Base-by-base conservation (phyloP, 2,888 invertebrate species). In the Poecilobothrus nobilitatus region DNA sequence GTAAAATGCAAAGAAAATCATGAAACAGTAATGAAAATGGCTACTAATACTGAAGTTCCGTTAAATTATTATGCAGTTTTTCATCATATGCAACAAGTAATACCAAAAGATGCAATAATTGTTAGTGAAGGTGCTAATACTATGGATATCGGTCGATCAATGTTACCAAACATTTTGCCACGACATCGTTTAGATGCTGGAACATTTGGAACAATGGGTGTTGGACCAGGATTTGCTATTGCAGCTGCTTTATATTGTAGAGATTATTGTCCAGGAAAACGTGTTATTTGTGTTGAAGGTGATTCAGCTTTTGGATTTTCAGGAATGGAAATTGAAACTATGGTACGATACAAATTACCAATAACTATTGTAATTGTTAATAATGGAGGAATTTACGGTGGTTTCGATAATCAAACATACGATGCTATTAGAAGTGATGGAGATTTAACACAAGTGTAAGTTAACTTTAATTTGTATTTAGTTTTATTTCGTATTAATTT, bases 281-380 rank as follows among this genome's bases (percentile, higher is more conserved):
- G 89, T 72, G 95, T 98, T 0, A 84, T 97, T 68, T 97, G 97
- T 78, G 91, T 97, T 0, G 95, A 97, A 83, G 97, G 97, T 0
- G 98, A 98, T 80, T 95, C 95, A 63, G 98, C 97, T 1, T 97
- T 98, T 82, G 98, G 98, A 2, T 98, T 98, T 84, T 95, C 96
- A 34, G 97, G 94, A 76, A 96, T 97, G 96, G 98, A 98, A 84
- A 86, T 97, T 34, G 98, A 98, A 83, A 98, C 97, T 0, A 93
- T 97, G 88, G 89, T 91, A 78, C 91, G 97, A 71, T 97, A 97
- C 82, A 91, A 93, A 76, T 84, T 98, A 73, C 97, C 97, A 0
- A 87, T 97, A 37, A 88, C 94, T 53, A 88, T 97, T 70, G 86
- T 97, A 4, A 89, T 98, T 71, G 89, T 98, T 8, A 98, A 98